These are phyloP conservation scores for Trematomus loennbergii DNA, from an alignment of 2,113 vertebrate species.

Conservation along the genomic window DNA sequence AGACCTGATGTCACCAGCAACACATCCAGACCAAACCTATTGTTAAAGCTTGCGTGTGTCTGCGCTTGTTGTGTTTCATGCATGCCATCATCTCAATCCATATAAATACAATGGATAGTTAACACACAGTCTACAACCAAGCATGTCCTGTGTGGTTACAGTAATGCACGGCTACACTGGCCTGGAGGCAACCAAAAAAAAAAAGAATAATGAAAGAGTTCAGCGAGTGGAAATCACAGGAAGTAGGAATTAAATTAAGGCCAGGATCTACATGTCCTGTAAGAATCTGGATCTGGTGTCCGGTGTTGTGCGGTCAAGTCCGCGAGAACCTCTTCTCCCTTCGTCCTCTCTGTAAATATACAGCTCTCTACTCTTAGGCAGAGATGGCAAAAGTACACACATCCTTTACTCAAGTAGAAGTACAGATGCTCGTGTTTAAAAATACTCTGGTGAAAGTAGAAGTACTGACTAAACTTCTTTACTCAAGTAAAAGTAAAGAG, in stretches of 20 bases:
- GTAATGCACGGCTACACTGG: slow-evolving; percentile 45
- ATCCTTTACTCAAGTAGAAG: too few species aligned
- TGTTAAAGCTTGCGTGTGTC: slow-evolving; percentile 52
- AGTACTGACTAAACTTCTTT: too few species aligned
- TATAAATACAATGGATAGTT: slow-evolving; percentile 55
- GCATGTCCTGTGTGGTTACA: slow-evolving; percentile 61
- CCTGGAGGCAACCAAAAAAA: slow-evolving; percentile 1
- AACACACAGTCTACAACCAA: slow-evolving; percentile 38
- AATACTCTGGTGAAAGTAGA: too few species aligned
- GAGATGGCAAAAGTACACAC: too few species aligned
- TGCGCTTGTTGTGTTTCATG: neutral
- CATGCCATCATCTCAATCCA: slow-evolving; percentile 34
- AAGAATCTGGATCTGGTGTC: neutral
- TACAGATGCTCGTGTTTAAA: too few species aligned
- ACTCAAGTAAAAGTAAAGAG: too few species aligned
- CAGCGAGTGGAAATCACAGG: slow-evolving; percentile 42
- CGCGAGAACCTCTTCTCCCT: too few species aligned
- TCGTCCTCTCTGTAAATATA: slow-evolving; percentile 17
- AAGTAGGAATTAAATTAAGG: slow-evolving; percentile 26
- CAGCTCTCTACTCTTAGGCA: neutral
- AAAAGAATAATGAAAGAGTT: slow-evolving; percentile 68
- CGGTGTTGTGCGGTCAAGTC: neutral
- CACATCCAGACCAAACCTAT: slow-evolving; percentile 51
- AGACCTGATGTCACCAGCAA: slow-evolving; percentile 60
- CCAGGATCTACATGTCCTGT: slow-evolving; percentile 2